Base-by-base conservation (phyloP, 2,888 invertebrate species). In the Anodontia alba region DNA sequence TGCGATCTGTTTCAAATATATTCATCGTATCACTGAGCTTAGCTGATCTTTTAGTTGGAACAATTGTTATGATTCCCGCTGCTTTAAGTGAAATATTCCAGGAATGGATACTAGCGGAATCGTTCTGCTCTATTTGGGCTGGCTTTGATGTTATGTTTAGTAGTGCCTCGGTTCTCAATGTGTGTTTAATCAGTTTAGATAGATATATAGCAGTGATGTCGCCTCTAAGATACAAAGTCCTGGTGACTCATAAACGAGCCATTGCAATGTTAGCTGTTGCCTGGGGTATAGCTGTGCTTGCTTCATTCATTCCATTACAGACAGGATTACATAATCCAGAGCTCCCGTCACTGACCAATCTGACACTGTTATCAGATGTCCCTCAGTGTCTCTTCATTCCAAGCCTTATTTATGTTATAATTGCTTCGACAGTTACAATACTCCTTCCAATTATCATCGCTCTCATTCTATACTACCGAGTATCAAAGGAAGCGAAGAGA, bases 121-220 rank as follows among this genome's bases (percentile, higher is more conserved):
- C 62, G 17, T 91, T 91, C 76, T 92, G 92, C 80, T 88, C 90
- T 0, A 85, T 92, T 2, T 92, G 92, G 92, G 90, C 89, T 10
- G 91, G 91, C 8, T 91, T 89, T 81, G 92, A 92, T 70, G 92
- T 92, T 26, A 92, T 92, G 92, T 80, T 92, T 73, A 89, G 88
- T 57, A 90, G 91, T 62, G 91, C 92, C 29, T 92, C 92, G 7
- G 87, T 92, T 7, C 80, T 92, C 20, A 92, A 92, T 76, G 91
- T 92, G 23, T 92, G 91, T 75, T 81, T 91, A 17, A 92, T 92
- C 43, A 91, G 91, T 72, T 82, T 92, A 8, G 92, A 92, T 73
- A 84, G 92, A 26, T 92, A 92, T 62, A 82, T 92, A 36, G 90
- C 90, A 33, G 90, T 92, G 33, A 91, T 92, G 87, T 88, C 90